Conservation (phyloP, 2,113 vertebrate genomes). For the Deroptyus accipitrinus region DNA sequence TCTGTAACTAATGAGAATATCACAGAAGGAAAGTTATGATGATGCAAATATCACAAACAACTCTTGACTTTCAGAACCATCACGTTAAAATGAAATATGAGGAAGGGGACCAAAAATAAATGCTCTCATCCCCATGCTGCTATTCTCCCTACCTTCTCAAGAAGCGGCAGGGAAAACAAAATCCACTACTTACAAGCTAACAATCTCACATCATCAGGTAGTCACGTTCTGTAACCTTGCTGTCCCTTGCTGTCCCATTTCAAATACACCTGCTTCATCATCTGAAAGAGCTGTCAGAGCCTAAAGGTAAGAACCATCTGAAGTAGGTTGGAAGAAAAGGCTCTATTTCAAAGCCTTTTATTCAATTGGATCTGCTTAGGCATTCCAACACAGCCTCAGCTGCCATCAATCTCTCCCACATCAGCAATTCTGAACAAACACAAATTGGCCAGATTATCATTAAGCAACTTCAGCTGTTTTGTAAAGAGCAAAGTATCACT, state of each 20-base stretch:
- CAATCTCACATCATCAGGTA: not conserved
- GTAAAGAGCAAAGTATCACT: not conserved
- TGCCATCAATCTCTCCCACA: constrained; percentile 11
- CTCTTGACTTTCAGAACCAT: not conserved
- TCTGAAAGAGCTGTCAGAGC: not conserved
- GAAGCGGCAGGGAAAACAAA: not conserved
- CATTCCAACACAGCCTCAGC: constrained; percentile 24
- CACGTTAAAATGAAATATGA: not conserved
- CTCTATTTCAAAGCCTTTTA: not conserved
- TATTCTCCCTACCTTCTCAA: not conserved
- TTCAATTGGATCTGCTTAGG: constrained; percentile 15
- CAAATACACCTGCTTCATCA: constrained; percentile 17
- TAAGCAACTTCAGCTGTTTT: constrained; percentile 43
- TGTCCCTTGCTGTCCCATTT: not conserved
- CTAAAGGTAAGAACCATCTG: not conserved
- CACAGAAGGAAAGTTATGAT: not conserved
- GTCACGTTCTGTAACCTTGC: not conserved
- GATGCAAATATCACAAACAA: not conserved
- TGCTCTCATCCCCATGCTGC: not conserved
- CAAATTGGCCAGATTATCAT: constrained; percentile 35
- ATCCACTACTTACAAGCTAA: not conserved
- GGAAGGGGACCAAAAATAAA: not conserved
- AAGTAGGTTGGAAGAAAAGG: fast-evolving
- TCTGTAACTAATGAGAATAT: not conserved
- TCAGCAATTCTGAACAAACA: constrained; percentile 43